Evolutionary conservation across 1,140 invertebrate species (phyloP), one percentile per base, ranked within the genome.

Genomic region (Listronotus oregonensis): DNA sequence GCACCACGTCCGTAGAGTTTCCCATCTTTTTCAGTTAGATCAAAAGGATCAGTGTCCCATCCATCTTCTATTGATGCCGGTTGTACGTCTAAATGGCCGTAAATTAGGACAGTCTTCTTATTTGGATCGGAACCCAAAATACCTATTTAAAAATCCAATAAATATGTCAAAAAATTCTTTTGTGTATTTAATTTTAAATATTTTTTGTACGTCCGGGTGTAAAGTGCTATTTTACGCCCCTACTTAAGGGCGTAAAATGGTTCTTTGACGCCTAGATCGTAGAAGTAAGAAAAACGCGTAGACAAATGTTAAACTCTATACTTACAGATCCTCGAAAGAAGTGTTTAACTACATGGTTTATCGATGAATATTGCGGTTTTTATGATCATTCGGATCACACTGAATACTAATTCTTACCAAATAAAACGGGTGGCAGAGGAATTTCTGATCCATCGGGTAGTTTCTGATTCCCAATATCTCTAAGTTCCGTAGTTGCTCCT

Each of bases 31-130:
- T 97, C 93, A 49, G 88, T 89, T 17, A 99, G 82, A 12, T 85
- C 85, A 83, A 99, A 99, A 1, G 97, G 97, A 57, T 99, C 94
- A 1, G 94, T 92, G 70, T 95, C 83, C 97, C 96, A 99, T 4
- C 96, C 96, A 85, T 99, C 96, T 70, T 90, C 89, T 78, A 88
- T 89, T 2, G 88, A 73, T 8, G 97, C 97, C 43, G 97, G 96
- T 79, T 98, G 97, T 1, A 99, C 97, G 85, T 99, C 97, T 72
- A 99, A 86, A 83, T 99, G 97, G 0, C 97, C 97, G 82, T 99
- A 99, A 55, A 99, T 85, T 52, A 94, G 87, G 44, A 99, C 85
- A 17, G 96, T 99, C 73, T 95, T 92, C 78, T 96, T 97, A 5
- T 86, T 86, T 0, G 87, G 82, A 79, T 98, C 93, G 67, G 85